Evolutionary conservation across 2,797 vertebrate species (phyloP), one percentile per base, ranked within the genome.

Genomic region (Sebastes hubbsi): DNA sequence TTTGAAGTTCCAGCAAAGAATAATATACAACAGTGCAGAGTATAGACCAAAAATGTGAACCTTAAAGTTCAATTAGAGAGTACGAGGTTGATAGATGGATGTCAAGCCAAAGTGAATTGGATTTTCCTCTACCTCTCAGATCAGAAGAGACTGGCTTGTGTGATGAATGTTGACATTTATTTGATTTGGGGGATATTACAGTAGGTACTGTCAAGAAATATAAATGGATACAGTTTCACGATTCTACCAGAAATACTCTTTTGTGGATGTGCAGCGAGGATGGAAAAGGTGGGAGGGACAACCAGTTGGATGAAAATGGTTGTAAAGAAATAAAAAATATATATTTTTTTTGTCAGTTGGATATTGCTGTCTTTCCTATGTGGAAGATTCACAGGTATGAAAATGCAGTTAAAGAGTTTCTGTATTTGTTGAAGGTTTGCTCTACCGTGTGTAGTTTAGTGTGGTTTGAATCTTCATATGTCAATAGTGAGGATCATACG

Each of bases 131-230:
- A 80, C 82, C 81, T 88, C 77, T 88, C 58, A 86, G 88, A 92
- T 92, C 83, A 88, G 92, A 93, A 77, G 82, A 91, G 84, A 91
- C 91, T 82, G 76, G 72, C 65, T 78, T 78, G 16, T 85, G 75
- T 94, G 91, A 95, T 93, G 88, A 92, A 95, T 94, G 91, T 71
- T 92, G 91, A 88, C 91, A 88, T 94, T 95, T 93, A 95, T 96
- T 94, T 92, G 88, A 95, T 96, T 94, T 94, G 80, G 90, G 90
- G 87, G 86, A 93, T 94, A 95, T 95, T 93, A 93, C 87, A 86
- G 88, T 78, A 90, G 91, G 87, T 88, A 83, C 91, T 95, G 93
- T 93, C 93, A 90, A 87, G 88, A 92, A 88, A 95, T 95, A 95
- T 92, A 94, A 96, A 95, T 95, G 91, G 92, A 95, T 93, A 88